Evolutionary conservation across 2,113 vertebrate genomes (phyloP).

Genomic region (Solenodon paradoxus): DNA sequence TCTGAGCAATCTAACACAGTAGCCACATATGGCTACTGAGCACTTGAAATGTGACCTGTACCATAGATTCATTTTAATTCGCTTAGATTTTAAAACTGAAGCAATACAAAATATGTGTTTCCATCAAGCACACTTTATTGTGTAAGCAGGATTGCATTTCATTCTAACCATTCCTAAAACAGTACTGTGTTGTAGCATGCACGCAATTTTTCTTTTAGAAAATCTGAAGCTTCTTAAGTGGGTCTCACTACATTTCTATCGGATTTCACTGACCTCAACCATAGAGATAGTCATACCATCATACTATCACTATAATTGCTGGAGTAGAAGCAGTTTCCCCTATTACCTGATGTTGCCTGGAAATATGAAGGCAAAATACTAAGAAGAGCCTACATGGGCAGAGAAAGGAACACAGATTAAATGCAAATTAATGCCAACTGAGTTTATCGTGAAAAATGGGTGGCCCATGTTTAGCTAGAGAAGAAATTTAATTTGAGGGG

Average conservation of each 20-base stretch:
- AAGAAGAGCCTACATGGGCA: background rate
- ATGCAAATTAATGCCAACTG: background rate
- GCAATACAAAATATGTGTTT: background rate
- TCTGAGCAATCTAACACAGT: background rate
- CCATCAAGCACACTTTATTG: background rate
- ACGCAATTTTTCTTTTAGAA: background rate
- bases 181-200: background rate
- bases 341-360: background rate
- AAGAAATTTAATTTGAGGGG: background rate
- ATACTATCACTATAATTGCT: background rate
- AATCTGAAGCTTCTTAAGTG: background rate
- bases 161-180: background rate
- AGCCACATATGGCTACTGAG: background rate
- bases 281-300: background rate
- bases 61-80: background rate
- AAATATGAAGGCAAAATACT: slow-evolving; percentile 22
- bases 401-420: background rate
- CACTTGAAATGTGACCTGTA: background rate
- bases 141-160: background rate
- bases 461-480: background rate
- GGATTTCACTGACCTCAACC: background rate
- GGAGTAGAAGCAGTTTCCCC: background rate
- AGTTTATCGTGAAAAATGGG: background rate
- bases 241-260: background rate
- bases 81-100: slow-evolving; percentile 4